A percentile compares a stretch with the other conserved stretches of the same genome.
Evolutionary conservation across 2,113 vertebrate species (phyloP).

Genomic region (Alligator mississippiensis): DNA sequence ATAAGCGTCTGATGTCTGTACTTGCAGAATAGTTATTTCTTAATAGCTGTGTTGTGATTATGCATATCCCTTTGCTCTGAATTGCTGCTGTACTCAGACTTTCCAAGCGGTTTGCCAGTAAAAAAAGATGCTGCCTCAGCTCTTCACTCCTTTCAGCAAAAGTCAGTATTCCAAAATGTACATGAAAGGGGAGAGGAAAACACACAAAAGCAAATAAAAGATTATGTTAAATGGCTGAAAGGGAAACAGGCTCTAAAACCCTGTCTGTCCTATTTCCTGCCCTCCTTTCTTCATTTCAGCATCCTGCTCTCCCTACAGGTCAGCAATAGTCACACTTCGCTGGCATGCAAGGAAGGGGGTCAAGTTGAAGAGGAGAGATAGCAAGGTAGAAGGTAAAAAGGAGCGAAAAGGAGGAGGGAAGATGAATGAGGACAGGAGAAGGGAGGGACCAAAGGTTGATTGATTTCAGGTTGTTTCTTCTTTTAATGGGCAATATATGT

Average conservation of each 20-base stretch:
- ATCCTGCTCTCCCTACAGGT: background rate
- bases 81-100: conserved; percentile 33
- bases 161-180: background rate
- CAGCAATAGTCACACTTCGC: background rate
- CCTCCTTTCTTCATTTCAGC: background rate
- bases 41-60: background rate
- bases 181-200: background rate
- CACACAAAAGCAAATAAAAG: background rate
- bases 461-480: background rate
- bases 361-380: background rate
- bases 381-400: background rate
- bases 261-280: background rate
- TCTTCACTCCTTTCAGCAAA: conserved; percentile 4
- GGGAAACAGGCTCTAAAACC: background rate
- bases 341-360: background rate
- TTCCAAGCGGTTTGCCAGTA: conserved; percentile 54
- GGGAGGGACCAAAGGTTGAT: background rate
- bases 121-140: conserved; percentile 26
- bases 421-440: background rate
- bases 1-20: background rate
- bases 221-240: background rate
- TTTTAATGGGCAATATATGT: background rate
- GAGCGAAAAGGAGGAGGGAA: background rate
- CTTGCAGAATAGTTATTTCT: background rate
- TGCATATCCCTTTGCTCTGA: background rate